These are phyloP conservation scores for Pseudomugil tenellus DNA, from an alignment of 2,797 vertebrate species.

Conservation along the genomic window DNA sequence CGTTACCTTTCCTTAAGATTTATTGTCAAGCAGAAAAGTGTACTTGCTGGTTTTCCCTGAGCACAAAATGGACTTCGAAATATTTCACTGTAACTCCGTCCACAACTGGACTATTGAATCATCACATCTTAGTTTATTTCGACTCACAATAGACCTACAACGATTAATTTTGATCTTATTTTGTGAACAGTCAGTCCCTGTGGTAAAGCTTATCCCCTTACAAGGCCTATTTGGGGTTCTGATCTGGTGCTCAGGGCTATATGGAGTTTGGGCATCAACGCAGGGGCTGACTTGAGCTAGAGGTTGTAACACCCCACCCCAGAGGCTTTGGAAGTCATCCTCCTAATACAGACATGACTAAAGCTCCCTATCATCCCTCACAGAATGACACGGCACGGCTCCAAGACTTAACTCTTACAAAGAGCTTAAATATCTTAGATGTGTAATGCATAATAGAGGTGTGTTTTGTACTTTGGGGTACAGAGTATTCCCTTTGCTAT, in stretches of 20 bases:
- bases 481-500: constrained; percentile 66
- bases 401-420: constrained; percentile 83
- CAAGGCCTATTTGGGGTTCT: constrained; percentile 75
- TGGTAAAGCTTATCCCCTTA: constrained; percentile 74
- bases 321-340: constrained; percentile 81
- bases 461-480: constrained; percentile 73
- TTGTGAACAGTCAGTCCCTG: constrained; percentile 63
- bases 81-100: constrained; percentile 40
- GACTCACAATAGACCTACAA: constrained; percentile 52
- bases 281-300: constrained; percentile 71
- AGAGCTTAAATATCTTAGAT: constrained; percentile 86
- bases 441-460: constrained; percentile 84
- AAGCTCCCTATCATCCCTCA: constrained; percentile 81
- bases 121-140: constrained; percentile 49
- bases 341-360: constrained; percentile 84
- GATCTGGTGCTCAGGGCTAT: constrained; percentile 77
- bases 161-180: constrained; percentile 68
- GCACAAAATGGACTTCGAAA: constrained; percentile 31
- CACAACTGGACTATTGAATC: constrained; percentile 45
- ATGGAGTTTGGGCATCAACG: constrained; percentile 60
- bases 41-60: constrained; percentile 1
- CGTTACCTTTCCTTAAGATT: constrained; percentile 38
- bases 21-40: constrained; percentile 40
- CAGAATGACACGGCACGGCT: constrained; percentile 82
- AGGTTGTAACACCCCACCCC: constrained; percentile 76